Percentiles rank a stretch among this genome's conserved stretches.
phyloP scores from a whole-genome alignment of 1,140 invertebrate genomes.

The Meteorus sp. region DNA sequence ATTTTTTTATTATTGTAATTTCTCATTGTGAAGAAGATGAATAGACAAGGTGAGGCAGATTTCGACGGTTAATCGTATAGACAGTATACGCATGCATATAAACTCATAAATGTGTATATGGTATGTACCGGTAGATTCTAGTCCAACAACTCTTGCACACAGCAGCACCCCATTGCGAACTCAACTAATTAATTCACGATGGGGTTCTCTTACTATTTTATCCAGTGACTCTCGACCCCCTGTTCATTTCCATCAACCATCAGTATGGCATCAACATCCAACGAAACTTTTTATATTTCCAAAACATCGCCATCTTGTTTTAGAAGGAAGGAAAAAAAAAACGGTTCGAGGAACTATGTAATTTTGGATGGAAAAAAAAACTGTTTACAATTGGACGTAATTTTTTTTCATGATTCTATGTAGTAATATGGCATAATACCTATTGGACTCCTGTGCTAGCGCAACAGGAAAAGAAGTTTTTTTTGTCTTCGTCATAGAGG shows the following conservation, averaged over 20 bases:
- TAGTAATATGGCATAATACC: too few species aligned
- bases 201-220: conserved; percentile 32
- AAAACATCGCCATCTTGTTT: background rate
- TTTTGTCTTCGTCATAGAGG: too few species aligned
- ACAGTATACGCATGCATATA: too few species aligned
- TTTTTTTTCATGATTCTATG: too few species aligned
- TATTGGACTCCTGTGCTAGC: background rate
- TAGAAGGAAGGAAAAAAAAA: background rate
- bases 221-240: conserved; percentile 5
- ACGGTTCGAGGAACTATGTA: background rate
- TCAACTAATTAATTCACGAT: conserved; percentile 51
- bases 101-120: background rate
- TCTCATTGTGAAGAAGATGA: background rate
- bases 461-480: background rate
- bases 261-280: too few species aligned
- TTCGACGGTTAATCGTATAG: conserved; percentile 14
- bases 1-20: background rate
- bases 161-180: conserved; percentile 38
- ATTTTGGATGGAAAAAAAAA: too few species aligned
- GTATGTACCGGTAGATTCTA: too few species aligned
- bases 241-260: conserved; percentile 11
- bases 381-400: too few species aligned
- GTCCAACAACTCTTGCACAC: conserved; percentile 1
- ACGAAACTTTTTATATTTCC: too few species aligned
- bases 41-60: background rate